A percentile compares a stretch with the other conserved stretches of the same genome.
Conservation (phyloP, 2,888 invertebrate species). For the Coenonympha arcania region DNA sequence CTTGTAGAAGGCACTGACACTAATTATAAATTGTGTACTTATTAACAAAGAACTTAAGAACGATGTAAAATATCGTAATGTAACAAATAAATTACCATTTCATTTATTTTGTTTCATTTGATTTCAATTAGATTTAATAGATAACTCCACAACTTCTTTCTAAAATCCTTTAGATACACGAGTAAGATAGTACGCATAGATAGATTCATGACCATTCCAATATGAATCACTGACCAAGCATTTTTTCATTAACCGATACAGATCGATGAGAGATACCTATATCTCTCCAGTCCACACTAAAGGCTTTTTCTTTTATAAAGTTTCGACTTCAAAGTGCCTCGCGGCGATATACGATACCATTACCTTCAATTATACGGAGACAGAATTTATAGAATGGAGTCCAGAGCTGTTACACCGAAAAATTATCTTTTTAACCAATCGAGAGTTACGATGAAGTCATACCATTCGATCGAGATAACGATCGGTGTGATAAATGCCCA, state of each 20-base stretch:
- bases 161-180: no score
- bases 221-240: not conserved
- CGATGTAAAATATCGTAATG: no score
- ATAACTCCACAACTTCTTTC: no score
- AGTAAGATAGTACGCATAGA: no score
- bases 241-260: not conserved
- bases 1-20: no score
- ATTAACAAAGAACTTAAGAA: no score
- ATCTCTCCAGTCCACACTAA: no score
- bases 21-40: no score
- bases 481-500: slow-evolving; percentile 33
- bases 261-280: not conserved
- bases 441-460: slow-evolving; percentile 32
- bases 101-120: no score
- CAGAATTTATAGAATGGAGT: slow-evolving; percentile 20
- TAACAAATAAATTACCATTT: no score
- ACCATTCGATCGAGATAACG: slow-evolving; percentile 45
- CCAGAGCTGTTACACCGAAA: slow-evolving; percentile 15
- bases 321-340: slow-evolving; percentile 10
- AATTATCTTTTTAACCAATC: slow-evolving; percentile 27
- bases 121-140: no score
- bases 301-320: not conserved
- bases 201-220: no score
- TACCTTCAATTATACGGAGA: slow-evolving; percentile 22
- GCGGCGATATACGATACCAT: slow-evolving; percentile 18